Conservation (phyloP, 2,113 vertebrate genomes). For the Psilopogon haemacephalus region DNA sequence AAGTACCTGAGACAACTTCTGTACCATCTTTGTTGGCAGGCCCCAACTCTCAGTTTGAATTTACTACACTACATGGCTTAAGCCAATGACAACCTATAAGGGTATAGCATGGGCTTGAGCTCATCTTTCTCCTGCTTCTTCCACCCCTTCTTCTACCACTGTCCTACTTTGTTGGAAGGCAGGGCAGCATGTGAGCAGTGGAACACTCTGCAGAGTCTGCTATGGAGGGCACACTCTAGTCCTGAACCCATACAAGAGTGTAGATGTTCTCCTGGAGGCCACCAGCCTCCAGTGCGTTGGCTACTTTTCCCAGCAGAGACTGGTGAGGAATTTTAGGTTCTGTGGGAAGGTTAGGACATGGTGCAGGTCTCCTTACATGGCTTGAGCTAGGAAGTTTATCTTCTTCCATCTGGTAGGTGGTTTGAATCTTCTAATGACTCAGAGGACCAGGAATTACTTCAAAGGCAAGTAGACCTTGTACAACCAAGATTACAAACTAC, state of each 20-base stretch:
- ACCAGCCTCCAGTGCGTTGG: background rate
- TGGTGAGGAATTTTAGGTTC: background rate
- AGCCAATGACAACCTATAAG: background rate
- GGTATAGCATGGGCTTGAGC: background rate
- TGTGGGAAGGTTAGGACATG: background rate
- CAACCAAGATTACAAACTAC: background rate
- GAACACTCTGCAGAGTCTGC: background rate
- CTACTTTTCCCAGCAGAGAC: background rate
- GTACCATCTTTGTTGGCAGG: background rate
- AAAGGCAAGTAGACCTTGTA: background rate
- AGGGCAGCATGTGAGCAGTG: accelerated
- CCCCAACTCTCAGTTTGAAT: background rate
- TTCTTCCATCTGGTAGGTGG: background rate
- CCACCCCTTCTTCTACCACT: background rate
- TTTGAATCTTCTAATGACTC: background rate
- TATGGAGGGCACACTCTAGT: background rate
- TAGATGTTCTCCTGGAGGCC: background rate
- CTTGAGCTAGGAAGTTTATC: background rate
- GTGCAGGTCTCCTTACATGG: background rate
- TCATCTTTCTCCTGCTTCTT: background rate
- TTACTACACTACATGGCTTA: background rate
- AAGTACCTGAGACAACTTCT: background rate
- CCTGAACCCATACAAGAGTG: background rate
- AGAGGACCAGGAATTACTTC: background rate
- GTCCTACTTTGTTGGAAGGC: background rate